Base-by-base conservation (phyloP, 2,888 invertebrate species). In the Urechis unicinctus region DNA sequence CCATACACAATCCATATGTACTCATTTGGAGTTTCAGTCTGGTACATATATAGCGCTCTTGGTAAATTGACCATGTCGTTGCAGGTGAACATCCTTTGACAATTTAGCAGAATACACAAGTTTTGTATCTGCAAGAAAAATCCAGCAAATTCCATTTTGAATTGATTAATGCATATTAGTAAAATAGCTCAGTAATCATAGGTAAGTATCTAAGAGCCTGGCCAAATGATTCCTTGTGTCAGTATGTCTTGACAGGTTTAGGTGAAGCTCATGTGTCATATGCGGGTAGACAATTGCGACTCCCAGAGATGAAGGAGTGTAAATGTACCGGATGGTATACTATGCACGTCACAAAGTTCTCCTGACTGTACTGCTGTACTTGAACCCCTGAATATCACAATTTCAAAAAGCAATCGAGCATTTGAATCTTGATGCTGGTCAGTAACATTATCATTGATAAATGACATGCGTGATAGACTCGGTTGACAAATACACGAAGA, bases 31-130 rank as follows among this genome's bases (percentile, higher is more conserved):
- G 49, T 52, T 68, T 66, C 28, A 79, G 61, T 21, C 75, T 58
- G 2, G 74, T 71, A 54, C 78, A 74, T 5, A 71, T 72, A 58
- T 72, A 79, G 30, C 73, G 63, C 58, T 79, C 79, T 78, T 78
- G 75, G 61, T 69, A 79, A 26, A 79, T 77, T 68, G 13, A 79
- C 72, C 3, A 74, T 56, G 55, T 74, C 76, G 42, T 68, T 65
- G 52, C 71, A 71, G 9, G 71, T 69, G 30, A 77, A 66, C 51
- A 79, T 63, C 42, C 67, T 67, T 28, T 62, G 65, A 17, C 74
- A 73, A 63, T 73, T 67, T 29, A 47, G 52, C 21, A 68, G 57
- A 56, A 79, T 74, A n/a, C 69, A 59, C 4, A 79, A 50, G 63
- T 79, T 78, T 57, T 76, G 71, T 13, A 78, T 68, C 78, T 78